Evolutionary conservation across 2,797 vertebrate species (phyloP).

Genomic region (Enteromius argenteus): DNA sequence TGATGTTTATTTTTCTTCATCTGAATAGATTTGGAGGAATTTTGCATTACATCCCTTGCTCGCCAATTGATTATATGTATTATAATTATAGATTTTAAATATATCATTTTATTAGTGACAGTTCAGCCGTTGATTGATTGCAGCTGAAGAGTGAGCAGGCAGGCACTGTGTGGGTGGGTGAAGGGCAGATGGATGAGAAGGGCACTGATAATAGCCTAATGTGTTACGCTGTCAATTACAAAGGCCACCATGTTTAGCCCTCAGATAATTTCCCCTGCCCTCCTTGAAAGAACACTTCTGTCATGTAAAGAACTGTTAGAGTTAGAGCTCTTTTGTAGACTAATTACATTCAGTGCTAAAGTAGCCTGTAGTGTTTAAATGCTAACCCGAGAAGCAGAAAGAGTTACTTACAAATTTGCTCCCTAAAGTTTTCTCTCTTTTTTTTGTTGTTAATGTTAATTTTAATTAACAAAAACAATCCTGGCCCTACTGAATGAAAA

Average conservation of each 20-base stretch:
- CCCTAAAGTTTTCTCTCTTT: not conserved
- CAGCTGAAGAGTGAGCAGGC: not conserved
- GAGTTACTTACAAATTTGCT: slow-evolving; percentile 16
- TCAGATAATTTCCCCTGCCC: slow-evolving; percentile 41
- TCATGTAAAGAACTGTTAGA: slow-evolving; percentile 21
- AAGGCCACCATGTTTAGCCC: slow-evolving; percentile 14
- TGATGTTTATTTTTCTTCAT: not conserved
- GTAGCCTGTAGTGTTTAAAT: not conserved
- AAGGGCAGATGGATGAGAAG: slow-evolving; percentile 42
- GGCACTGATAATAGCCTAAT: slow-evolving; percentile 28
- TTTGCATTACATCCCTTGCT: not conserved
- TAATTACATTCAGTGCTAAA: slow-evolving; percentile 18
- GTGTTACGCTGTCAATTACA: slow-evolving; percentile 54
- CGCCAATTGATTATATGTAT: not conserved
- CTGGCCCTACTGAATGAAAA: not conserved
- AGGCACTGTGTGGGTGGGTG: slow-evolving; percentile 19
- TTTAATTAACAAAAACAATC: not conserved
- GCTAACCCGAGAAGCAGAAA: not conserved
- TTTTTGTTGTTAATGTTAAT: not conserved
- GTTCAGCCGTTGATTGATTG: slow-evolving; percentile 13
- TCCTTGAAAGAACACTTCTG: slow-evolving; percentile 7
- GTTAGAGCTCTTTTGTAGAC: slow-evolving; percentile 26
- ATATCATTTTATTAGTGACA: not conserved
- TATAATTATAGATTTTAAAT: not conserved
- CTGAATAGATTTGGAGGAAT: not conserved